phyloP scores from a whole-genome alignment of 1,140 invertebrate genomes.

The Nasonia vitripennis region DNA sequence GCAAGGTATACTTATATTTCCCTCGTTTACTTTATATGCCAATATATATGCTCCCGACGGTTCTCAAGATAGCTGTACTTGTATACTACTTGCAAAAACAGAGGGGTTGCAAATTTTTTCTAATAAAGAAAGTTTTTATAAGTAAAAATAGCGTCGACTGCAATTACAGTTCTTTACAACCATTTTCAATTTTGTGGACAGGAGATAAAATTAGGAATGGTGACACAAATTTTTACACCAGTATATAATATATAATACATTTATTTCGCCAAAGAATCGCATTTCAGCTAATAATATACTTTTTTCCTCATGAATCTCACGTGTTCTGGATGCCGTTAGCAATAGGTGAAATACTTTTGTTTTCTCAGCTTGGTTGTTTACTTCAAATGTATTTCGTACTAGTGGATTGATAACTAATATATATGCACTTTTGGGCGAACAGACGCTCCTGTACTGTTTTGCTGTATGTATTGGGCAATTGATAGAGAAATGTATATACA shows the following conservation, averaged over 20 bases:
- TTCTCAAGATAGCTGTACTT: no score
- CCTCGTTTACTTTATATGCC: no score
- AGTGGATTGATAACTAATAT: constrained; percentile 36
- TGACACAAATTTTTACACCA: not conserved
- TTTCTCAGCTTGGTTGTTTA: constrained; percentile 25
- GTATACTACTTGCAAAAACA: not conserved
- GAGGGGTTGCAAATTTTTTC: not conserved
- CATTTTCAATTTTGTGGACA: not conserved
- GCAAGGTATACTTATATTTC: no score
- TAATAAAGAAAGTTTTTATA: not conserved
- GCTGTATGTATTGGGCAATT: constrained; percentile 32
- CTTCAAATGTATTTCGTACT: constrained; percentile 42
- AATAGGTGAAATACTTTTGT: constrained; percentile 41
- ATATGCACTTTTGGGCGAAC: constrained; percentile 30
- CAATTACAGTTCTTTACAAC: no score
- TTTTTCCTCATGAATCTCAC: constrained; percentile 39
- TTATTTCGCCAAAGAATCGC: constrained; percentile 50
- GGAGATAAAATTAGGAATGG: not conserved
- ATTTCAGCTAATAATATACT: constrained; percentile 44
- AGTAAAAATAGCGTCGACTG: not conserved
- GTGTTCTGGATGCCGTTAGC: constrained; percentile 29
- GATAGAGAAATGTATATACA: constrained; percentile 50
- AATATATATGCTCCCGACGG: no score
- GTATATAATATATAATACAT: constrained; percentile 47
- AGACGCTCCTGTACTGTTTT: constrained; percentile 38